Evolutionary conservation across 2,113 vertebrate species (phyloP).

Genomic region (Hiodon alosoides): DNA sequence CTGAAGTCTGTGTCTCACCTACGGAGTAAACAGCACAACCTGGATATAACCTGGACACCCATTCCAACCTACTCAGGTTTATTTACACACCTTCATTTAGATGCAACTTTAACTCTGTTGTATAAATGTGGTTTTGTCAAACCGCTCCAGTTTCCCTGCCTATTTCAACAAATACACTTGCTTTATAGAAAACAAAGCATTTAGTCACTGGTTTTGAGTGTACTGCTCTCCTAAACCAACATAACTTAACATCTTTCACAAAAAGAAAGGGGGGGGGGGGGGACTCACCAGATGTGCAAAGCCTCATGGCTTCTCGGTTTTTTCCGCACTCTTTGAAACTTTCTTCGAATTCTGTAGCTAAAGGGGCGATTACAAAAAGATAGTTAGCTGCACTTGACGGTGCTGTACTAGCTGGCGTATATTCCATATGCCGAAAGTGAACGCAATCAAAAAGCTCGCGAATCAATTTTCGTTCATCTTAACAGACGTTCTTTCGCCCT

Average conservation of each 20-base stretch:
- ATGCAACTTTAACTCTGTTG: too few species aligned
- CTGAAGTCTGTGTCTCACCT: not conserved
- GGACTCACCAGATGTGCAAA: conserved; percentile 95
- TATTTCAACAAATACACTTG: not conserved
- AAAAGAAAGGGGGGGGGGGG: not conserved
- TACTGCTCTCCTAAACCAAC: not conserved
- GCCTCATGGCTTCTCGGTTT: conserved; percentile 95
- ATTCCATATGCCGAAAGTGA: conserved; percentile 61
- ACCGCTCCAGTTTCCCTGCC: too few species aligned
- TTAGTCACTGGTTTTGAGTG: not conserved
- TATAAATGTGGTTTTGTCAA: too few species aligned
- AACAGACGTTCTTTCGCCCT: conserved; percentile 39
- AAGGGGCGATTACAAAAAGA: conserved; percentile 50
- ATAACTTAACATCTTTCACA: not conserved
- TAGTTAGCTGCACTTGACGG: conserved; percentile 67
- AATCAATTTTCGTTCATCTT: conserved; percentile 47
- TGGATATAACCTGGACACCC: too few species aligned
- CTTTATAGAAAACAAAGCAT: not conserved
- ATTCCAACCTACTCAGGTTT: too few species aligned
- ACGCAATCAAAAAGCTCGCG: conserved; percentile 56
- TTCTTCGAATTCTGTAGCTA: conserved; percentile 90
- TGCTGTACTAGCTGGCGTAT: conserved; percentile 55
- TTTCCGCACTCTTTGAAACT: conserved; percentile 96
- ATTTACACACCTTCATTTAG: too few species aligned
- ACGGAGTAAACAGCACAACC: not conserved